A percentile compares a stretch with the other conserved stretches of the same genome.
These are phyloP conservation scores for Sparidentex hasta DNA, from an alignment of 2,797 vertebrate genomes.

Conservation along the genomic window DNA sequence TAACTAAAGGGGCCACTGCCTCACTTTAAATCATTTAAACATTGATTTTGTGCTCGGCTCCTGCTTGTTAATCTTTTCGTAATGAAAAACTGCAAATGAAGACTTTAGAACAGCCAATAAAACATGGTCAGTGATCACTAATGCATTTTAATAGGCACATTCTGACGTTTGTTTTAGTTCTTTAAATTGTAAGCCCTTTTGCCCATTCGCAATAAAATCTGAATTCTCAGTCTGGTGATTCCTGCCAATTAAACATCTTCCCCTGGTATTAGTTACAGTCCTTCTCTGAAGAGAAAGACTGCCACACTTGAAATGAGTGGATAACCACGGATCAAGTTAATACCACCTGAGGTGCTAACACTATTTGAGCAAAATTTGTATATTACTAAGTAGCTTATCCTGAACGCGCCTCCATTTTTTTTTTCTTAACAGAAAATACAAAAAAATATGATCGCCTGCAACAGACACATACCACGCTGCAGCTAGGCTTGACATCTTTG, in stretches of 20 bases:
- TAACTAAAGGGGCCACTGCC: slow-evolving; percentile 76
- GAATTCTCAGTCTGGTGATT: slow-evolving; percentile 58
- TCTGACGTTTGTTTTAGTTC: slow-evolving; percentile 69
- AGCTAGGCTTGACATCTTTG: slow-evolving; percentile 28
- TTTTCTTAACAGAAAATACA: slow-evolving; percentile 18
- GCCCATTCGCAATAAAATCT: slow-evolving; percentile 65
- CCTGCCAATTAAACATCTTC: slow-evolving; percentile 57
- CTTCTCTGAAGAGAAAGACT: slow-evolving; percentile 27
- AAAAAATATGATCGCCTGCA: slow-evolving; percentile 37
- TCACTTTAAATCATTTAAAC: slow-evolving; percentile 84
- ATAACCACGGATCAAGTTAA: slow-evolving; percentile 62
- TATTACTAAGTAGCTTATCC: slow-evolving; percentile 56
- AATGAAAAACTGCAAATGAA: slow-evolving; percentile 83
- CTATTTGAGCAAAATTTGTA: slow-evolving; percentile 56
- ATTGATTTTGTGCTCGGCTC: slow-evolving; percentile 82
- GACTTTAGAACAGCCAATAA: slow-evolving; percentile 81
- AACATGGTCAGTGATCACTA: slow-evolving; percentile 77
- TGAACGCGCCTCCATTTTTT: slow-evolving; percentile 23
- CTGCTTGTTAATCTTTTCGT: slow-evolving; percentile 82
- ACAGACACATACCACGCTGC: slow-evolving; percentile 32
- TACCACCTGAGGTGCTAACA: slow-evolving; percentile 56
- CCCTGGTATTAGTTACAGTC: slow-evolving; percentile 43
- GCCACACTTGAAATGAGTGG: slow-evolving; percentile 56
- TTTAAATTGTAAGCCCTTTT: slow-evolving; percentile 66
- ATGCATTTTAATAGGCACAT: slow-evolving; percentile 79